A percentile compares a stretch with the other conserved stretches of the same genome.
phyloP scores from a whole-genome alignment of 2,888 invertebrate species.

The Troglohyphantes excavatus region DNA sequence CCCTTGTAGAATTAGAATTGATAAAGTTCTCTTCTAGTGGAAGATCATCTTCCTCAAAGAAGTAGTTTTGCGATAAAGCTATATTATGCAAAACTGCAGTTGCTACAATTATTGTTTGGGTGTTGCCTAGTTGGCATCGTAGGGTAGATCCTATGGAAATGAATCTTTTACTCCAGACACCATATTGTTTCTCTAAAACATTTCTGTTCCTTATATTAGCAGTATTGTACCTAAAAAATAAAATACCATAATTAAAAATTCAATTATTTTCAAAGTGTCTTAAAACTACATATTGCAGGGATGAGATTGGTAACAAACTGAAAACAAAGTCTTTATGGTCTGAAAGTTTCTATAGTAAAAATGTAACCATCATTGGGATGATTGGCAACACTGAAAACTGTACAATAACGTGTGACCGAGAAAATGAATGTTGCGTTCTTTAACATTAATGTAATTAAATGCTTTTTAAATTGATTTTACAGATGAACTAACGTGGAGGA shows the following conservation, averaged over 20 bases:
- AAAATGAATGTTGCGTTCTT: too few species aligned
- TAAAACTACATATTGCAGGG: background rate
- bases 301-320: background rate
- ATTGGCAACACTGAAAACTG: too few species aligned
- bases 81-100: constrained; percentile 22
- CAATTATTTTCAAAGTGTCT: background rate
- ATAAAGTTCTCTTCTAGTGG: background rate
- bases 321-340: background rate
- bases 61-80: background rate
- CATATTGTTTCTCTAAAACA: constrained; percentile 27
- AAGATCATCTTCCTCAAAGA: background rate
- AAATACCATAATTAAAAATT: background rate
- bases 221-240: constrained; percentile 15
- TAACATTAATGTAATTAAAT: too few species aligned
- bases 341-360: background rate
- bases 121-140: background rate
- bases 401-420: too few species aligned
- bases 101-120: constrained; percentile 9
- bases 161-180: constrained; percentile 16
- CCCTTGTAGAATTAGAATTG: background rate
- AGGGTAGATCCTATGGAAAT: background rate
- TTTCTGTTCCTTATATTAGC: background rate
- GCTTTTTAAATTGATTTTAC: too few species aligned
- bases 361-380: too few species aligned
- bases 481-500: too few species aligned